Evolutionary conservation across 2,888 invertebrate species (phyloP), one percentile per base, ranked within the genome.

Genomic region (Eudemis profundana): DNA sequence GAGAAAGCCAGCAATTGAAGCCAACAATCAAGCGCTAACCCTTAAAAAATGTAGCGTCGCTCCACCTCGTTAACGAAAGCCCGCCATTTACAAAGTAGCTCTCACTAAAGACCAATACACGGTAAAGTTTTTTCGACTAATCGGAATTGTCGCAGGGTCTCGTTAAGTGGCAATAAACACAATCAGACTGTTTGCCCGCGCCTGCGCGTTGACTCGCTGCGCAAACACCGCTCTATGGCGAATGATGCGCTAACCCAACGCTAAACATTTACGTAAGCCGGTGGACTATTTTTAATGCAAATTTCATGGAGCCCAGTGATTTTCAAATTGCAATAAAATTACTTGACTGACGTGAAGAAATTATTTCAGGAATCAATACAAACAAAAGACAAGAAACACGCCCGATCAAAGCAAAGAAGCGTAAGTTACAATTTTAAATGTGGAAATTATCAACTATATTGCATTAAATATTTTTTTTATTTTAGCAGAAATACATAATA

Each of bases 151-250:
- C 83, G 84, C 91, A 74, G 83, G 74, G 70, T 78, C 78, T 85
- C 79, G 91, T 92, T 92, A 92, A 92, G 86, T 92, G 90, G 89
- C 91, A 86, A 89, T 92, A 92, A 91, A 92, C 91, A 92, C 90
- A 92, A 89, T 90, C 85, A 81, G 83, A 68, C 72, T 90, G 86
- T 91, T 91, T 90, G 85, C 75, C 66, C 79, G 86, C 84, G 90
- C 85, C 84, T 78, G 89, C 87, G 86, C 85, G 83, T 81, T 82
- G 86, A 84, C 84, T 78, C 82, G 79, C 72, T 76, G 78, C 81
- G 85, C 85, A 85, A 87, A 90, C 80, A 89, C 65, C 69, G 77
- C 77, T 84, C 83, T 85, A 72, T 79, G 79, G 81, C 65, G 72
- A 69, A 78, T 79, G 83, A 85, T 79, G 81, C 76, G 86, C 84